Conservation (phyloP, 2,797 vertebrate species). For the Furcifer pardalis region DNA sequence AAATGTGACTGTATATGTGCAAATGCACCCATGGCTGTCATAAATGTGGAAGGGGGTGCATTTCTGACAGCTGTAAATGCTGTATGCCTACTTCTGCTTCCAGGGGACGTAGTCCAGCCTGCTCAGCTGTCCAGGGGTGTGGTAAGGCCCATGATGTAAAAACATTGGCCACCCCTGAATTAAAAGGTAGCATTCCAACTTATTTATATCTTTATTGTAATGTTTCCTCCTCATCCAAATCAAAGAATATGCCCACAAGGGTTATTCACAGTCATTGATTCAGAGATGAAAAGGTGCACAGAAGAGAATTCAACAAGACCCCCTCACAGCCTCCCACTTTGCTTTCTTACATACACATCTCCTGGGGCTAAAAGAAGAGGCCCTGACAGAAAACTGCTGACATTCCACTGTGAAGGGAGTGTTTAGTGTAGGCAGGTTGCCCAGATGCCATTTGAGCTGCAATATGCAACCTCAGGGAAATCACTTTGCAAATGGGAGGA, state of each 20-base stretch:
- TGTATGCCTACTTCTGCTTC: no score
- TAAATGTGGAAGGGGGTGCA: no score
- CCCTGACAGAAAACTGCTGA: fast-evolving
- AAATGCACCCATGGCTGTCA: no score
- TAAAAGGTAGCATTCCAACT: constrained; percentile 2
- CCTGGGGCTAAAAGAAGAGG: background rate
- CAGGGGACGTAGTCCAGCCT: no score
- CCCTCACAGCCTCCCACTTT: background rate
- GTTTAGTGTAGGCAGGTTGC: background rate
- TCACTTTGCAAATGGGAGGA: constrained; percentile 41
- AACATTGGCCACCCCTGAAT: no score
- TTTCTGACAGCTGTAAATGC: no score
- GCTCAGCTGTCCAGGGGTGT: no score
- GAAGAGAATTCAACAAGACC: background rate
- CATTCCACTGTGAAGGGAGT: background rate
- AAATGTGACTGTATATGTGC: no score
- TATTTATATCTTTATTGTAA: constrained; percentile 3
- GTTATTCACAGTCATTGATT: background rate
- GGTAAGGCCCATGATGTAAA: no score
- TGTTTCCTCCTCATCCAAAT: background rate
- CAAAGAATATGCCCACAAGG: constrained; percentile 8
- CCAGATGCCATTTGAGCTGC: constrained; percentile 58
- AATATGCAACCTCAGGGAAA: constrained; percentile 48
- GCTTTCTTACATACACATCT: constrained; percentile 10
- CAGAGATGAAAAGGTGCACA: constrained; percentile 4